phyloP scores from a whole-genome alignment of 2,888 invertebrate genomes.

The Metalampra italica region DNA sequence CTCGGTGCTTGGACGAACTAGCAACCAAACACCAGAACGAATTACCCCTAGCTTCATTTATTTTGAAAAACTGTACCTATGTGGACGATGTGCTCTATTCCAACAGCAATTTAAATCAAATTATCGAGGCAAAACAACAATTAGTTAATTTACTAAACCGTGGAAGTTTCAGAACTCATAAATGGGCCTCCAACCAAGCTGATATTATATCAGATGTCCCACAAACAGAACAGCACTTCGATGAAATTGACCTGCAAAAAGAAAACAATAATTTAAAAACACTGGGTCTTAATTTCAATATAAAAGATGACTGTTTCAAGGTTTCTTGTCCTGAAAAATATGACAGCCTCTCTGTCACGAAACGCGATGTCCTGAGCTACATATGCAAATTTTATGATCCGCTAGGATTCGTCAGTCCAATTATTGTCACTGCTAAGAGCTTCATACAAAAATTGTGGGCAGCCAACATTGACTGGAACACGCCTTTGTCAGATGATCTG shows the following conservation, averaged over 20 bases:
- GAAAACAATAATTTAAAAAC: background rate
- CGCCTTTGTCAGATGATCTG: background rate
- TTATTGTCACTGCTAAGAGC: background rate
- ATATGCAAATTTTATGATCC: slow-evolving; percentile 3
- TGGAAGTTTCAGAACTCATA: slow-evolving; percentile 1
- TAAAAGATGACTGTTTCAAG: background rate
- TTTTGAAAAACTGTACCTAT: background rate
- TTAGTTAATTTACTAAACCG: background rate
- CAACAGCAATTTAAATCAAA: background rate
- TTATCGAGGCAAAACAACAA: background rate
- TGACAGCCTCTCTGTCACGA: background rate
- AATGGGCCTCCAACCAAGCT: background rate
- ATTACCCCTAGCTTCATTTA: background rate
- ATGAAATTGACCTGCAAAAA: background rate
- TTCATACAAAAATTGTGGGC: slow-evolving; percentile 1
- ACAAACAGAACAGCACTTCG: background rate
- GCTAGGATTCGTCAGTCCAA: background rate
- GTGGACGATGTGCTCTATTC: background rate
- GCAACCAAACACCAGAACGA: background rate
- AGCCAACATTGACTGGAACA: background rate
- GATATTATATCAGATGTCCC: background rate
- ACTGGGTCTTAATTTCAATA: background rate
- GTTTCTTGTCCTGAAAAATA: background rate
- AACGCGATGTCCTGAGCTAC: background rate
- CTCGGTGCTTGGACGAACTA: slow-evolving; percentile 12